Evolutionary conservation across 2,888 invertebrate genomes (phyloP), one percentile per base, ranked within the genome.

Genomic region (Alcis repandata): DNA sequence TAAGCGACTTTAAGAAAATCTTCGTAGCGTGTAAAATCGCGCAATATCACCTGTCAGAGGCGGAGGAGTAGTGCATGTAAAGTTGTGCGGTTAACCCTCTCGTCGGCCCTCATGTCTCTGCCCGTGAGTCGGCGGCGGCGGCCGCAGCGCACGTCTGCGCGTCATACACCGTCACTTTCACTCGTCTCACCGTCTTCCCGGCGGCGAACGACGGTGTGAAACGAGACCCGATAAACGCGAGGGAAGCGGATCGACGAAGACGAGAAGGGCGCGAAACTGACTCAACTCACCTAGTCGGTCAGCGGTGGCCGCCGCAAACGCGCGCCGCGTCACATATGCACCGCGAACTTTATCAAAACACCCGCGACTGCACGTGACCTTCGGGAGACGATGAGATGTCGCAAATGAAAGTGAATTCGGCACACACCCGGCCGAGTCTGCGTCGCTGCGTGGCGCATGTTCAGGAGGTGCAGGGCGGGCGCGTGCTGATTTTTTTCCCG

Each of bases 371-470:
- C 90, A 89, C 90, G 86, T 93, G 93, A 93, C 93, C 93, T 93
- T 92, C 92, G 90, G 86, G 88, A 89, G 78, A 87, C 90, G 92
- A 88, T 87, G 90, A 86, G 90, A 90, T 91, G 90, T 91, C 92
- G 89, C 93, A 91, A 93, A 92, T 91, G 93, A 94, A 93, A 94
- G 93, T 93, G 94, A 94, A 93, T 91, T 86, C 87, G 86, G 90
- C 91, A 91, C 87, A 89, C 91, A 89, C 87, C 90, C 91, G 87
- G 85, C 82, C 88, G 89, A 87, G 85, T 89, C 90, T 88, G 92
- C 92, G 93, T 92, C 93, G 93, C 91, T 92, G 93, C 94, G 93
- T 92, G 91, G 93, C 93, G 93, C 93, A 93, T 93, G 93, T 92
- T 92, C 91, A 91, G 91, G 90, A 90, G 93, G 90, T 92, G 92